Percentiles rank a stretch among this genome's conserved stretches.
phyloP scores from a whole-genome alignment of 2,797 vertebrate species.

The Triplophysa bombifrons region DNA sequence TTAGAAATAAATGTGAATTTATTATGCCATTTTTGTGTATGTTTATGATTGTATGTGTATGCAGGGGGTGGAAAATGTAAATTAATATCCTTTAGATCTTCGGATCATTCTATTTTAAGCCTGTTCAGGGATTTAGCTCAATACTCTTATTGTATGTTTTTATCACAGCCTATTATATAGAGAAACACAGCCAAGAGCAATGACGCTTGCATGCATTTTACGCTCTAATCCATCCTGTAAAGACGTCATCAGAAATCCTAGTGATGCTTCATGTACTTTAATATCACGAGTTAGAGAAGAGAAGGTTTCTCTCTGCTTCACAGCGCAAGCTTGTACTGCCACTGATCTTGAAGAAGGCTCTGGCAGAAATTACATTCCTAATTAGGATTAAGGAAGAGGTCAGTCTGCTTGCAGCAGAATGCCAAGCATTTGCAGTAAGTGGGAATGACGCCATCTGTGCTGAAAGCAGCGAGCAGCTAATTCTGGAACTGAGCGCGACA shows the following conservation, averaged over 20 bases:
- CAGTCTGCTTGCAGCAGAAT: conserved; percentile 75
- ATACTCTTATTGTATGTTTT: conserved; percentile 54
- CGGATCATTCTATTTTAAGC: conserved; percentile 31
- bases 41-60: conserved; percentile 9
- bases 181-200: conserved; percentile 25
- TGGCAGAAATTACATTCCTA: conserved; percentile 78
- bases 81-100: conserved; percentile 11
- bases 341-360: conserved; percentile 67
- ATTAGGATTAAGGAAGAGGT: conserved; percentile 84
- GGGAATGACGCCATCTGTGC: conserved; percentile 78
- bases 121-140: conserved; percentile 65
- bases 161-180: conserved; percentile 59
- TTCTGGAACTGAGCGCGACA: conserved; percentile 72
- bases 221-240: conserved; percentile 35
- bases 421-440: conserved; percentile 76
- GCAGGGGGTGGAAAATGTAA: conserved; percentile 46
- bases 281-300: conserved; percentile 34
- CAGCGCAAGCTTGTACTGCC: conserved; percentile 65
- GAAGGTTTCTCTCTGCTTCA: conserved; percentile 36
- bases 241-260: conserved; percentile 31
- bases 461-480: conserved; percentile 75
- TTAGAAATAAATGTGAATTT: neutral
- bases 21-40: neutral
- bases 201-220: conserved; percentile 13
- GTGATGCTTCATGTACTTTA: conserved; percentile 4